These are phyloP conservation scores for Calypte anna DNA, from an alignment of 2,113 vertebrate genomes.

Conservation along the genomic window DNA sequence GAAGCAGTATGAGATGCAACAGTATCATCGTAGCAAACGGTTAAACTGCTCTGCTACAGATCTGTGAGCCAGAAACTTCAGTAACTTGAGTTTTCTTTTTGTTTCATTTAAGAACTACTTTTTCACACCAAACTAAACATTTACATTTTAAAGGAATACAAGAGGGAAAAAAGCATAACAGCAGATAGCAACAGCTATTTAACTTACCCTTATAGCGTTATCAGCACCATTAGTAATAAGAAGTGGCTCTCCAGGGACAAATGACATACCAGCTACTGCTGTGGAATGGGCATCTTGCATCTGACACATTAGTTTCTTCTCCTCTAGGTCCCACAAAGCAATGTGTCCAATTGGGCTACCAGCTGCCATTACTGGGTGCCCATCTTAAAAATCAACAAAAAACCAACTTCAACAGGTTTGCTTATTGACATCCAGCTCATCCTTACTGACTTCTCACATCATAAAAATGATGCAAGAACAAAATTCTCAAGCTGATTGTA, in stretches of 20 bases:
- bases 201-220: constrained; percentile 89
- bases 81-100: background rate
- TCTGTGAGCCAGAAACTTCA: background rate
- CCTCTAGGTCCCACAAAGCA: constrained; percentile 94
- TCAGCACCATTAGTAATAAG: constrained; percentile 92
- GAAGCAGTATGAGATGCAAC: background rate
- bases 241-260: constrained; percentile 91
- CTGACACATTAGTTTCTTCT: constrained; percentile 87
- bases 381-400: constrained; percentile 79
- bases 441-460: background rate
- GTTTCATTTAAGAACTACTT: background rate
- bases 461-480: background rate
- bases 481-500: background rate
- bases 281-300: constrained; percentile 90
- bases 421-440: background rate
- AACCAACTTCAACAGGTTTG: background rate
- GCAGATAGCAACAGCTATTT: background rate
- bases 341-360: constrained; percentile 93
- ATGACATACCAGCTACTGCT: constrained; percentile 87
- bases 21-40: background rate
- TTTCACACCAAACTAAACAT: background rate
- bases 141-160: background rate
- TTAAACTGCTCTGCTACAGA: background rate
- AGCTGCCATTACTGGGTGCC: constrained; percentile 90
- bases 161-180: background rate